These are phyloP conservation scores for Pantala flavescens DNA, from an alignment of 1,140 invertebrate species.

Conservation along the genomic window DNA sequence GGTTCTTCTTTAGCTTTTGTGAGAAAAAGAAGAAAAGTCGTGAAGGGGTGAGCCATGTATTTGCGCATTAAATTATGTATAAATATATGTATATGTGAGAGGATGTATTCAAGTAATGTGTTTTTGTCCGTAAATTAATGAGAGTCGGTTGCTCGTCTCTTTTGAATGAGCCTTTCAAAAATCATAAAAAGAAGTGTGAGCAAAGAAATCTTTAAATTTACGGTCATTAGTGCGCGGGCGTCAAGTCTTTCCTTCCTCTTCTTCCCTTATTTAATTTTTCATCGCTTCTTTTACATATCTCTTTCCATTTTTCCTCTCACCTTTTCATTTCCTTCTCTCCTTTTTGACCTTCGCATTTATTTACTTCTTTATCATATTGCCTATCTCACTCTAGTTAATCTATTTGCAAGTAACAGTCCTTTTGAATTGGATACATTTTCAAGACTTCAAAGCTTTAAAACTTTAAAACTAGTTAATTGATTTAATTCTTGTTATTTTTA, in stretches of 20 bases:
- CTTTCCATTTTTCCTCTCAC: not conserved
- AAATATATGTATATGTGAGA: not conserved
- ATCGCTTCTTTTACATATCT: not conserved
- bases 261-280: no score
- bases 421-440: no score
- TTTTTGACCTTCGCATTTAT: not conserved
- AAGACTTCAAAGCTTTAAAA: no score
- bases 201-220: slow-evolving; percentile 2
- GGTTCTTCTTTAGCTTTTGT: no score
- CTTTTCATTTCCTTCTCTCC: not conserved
- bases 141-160: not conserved
- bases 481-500: no score
- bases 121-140: not conserved
- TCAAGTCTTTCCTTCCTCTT: not conserved
- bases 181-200: not conserved
- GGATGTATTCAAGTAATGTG: not conserved
- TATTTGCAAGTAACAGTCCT: no score
- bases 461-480: no score
- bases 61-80: not conserved
- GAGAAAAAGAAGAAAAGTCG: no score
- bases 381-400: no score
- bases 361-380: no score
- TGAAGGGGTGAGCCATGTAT: no score
- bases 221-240: not conserved
- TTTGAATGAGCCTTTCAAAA: not conserved